Base-by-base conservation (phyloP, 1,140 invertebrate species). In the Kradibia gibbosae region DNA sequence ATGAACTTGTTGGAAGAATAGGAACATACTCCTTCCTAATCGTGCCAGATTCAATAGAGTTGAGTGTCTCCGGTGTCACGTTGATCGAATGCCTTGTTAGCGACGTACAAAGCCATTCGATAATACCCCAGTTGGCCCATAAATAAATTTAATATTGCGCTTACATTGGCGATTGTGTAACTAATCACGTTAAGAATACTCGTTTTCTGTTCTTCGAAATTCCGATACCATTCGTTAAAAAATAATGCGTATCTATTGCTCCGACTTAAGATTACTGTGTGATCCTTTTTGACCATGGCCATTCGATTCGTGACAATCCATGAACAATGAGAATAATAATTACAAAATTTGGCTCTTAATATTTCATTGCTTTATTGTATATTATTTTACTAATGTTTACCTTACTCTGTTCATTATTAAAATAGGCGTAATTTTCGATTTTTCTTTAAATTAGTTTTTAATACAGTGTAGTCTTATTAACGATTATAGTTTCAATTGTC, bases 81-180 rank as follows among this genome's bases (percentile, higher is more conserved):
- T 76, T 62, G 55, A 62, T 76, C 74, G 75, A 78, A 17, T 25
- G 48, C 25, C n/a, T 4, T 25, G 36, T 17, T 50, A 50, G 8
- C 4, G 28, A 28, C 50, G 31, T 50, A n/a, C 57, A 81, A 81
- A 81, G 72, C 72, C 60, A 36, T 20, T 77, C 53, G 15, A 82
- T 82, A 82, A 78, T 78, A 65, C 67, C 55, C 53, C 57, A 55
- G 31, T 39, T 74, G 39, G 75, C 80, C 70, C 82, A 82, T 81
- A 82, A 83, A 85, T 83, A 82, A 83, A 85, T 84, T 84, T 80
- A 85, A 84, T 82, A 85, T 85, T 83, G 81, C 80, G 78, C 80
- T 82, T 83, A 82, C 76, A 85, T 76, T 75, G 67, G 15, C 39
- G 77, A 81, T 82, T 83, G 84, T 76, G 82, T 81, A 85, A 85